These are phyloP conservation scores for Melieria crassipennis DNA, from an alignment of 2,888 invertebrate genomes.

Conservation along the genomic window DNA sequence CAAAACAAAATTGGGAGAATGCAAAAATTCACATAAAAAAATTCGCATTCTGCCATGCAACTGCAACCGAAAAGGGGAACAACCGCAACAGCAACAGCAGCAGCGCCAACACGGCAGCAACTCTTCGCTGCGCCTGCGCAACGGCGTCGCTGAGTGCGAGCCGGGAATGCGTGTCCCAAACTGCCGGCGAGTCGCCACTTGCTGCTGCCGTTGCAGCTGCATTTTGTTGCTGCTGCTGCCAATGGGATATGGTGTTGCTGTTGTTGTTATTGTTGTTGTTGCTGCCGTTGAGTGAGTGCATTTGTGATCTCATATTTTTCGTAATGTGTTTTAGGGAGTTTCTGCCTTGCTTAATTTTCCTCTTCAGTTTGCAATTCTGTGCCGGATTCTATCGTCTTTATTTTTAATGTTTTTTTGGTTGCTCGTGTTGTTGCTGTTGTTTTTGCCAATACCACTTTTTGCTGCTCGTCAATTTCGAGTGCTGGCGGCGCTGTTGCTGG, in stretches of 20 bases:
- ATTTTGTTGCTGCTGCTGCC: constrained; percentile 33
- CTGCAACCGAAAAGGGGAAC: not conserved
- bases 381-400: constrained; percentile 20
- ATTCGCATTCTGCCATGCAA: not conserved
- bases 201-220: not conserved
- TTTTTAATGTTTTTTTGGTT: constrained; percentile 27
- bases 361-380: too few relatives aligned
- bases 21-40: not conserved
- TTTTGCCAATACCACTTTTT: constrained; percentile 6
- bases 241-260: not conserved
- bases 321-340: not conserved
- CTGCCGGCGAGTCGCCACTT: not conserved
- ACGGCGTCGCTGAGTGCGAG: not conserved
- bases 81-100: too few relatives aligned
- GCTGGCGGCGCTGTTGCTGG: constrained; percentile 38
- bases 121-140: constrained; percentile 7
- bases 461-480: constrained; percentile 4
- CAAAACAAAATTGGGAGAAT: not conserved
- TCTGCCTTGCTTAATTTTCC: not conserved
- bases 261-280: constrained; percentile 1
- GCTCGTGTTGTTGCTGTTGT: constrained; percentile 32
- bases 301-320: not conserved
- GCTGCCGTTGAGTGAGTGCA: constrained; percentile 1
- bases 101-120: not conserved
- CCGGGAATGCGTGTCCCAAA: constrained; percentile 1